These are phyloP conservation scores for Drepana falcataria DNA, from an alignment of 2,888 invertebrate genomes.

Conservation along the genomic window DNA sequence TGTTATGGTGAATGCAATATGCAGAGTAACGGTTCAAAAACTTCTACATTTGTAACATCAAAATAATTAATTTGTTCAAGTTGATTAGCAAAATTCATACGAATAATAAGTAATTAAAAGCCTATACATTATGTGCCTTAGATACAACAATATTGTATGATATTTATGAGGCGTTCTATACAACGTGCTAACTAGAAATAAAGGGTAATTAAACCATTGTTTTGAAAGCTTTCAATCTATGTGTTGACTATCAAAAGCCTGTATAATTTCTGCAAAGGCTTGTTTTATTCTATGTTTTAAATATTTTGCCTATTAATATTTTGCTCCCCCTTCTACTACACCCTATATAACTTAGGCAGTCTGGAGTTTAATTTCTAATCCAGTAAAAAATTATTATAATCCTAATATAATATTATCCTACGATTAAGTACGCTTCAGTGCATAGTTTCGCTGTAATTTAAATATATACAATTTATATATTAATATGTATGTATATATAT, in stretches of 20 bases:
- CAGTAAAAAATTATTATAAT: constrained; percentile 53
- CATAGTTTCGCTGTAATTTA: constrained; percentile 71
- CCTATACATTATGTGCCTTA: constrained; percentile 81
- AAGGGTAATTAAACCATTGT: constrained; percentile 66
- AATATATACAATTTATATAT: constrained; percentile 49
- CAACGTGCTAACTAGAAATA: constrained; percentile 78
- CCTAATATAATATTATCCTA: constrained; percentile 61
- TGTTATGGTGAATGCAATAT: not conserved
- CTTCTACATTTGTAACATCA: constrained; percentile 44
- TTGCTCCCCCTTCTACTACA: constrained; percentile 7
- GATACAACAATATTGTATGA: constrained; percentile 80
- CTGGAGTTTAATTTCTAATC: constrained; percentile 63
- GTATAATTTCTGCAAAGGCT: constrained; percentile 65
- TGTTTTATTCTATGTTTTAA: constrained; percentile 47
- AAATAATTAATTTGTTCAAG: constrained; percentile 34
- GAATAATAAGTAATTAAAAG: constrained; percentile 75
- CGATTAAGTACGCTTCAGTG: constrained; percentile 71
- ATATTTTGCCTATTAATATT: constrained; percentile 27
- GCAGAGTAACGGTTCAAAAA: constrained; percentile 10
- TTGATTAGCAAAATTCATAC: constrained; percentile 73
- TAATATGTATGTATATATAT: too few relatives aligned
- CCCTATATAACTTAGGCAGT: constrained; percentile 34
- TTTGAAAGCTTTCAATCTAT: constrained; percentile 65
- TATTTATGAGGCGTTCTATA: constrained; percentile 79
- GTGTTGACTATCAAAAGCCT: too few relatives aligned